Evolutionary conservation across 2,888 invertebrate genomes (phyloP), one percentile per base, ranked within the genome.

Genomic region (Amaurobius ferox): DNA sequence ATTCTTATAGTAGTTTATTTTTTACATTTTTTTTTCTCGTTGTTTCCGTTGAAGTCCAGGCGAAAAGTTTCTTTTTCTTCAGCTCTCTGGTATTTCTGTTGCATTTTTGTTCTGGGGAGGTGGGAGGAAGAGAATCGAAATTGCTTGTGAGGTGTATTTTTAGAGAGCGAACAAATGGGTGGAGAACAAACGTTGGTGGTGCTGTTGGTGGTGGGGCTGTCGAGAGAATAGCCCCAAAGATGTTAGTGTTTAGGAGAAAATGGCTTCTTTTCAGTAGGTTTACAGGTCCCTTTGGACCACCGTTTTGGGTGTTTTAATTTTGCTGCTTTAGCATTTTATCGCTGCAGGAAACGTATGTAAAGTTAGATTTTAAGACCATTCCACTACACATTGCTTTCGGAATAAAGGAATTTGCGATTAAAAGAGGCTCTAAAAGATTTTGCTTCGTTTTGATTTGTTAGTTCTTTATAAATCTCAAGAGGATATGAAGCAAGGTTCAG

Each of bases 171-270:
- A 76, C 86, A 86, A 86, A 86, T 86, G 79, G 78, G 70, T 29
- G 72, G 64, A 48, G 72, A 79, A 86, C 79, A 79, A 85, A 86
- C 66, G 79, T 70, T 61, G 67, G 72, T 70, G 64, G 64, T 85
- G 85, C 61, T 55, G 29, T 80, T 72, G 76, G 81, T 40, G 61
- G 67, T 64, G 13, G 48, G 16, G 68, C 74, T 76, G 70, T 83
- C 61, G 40, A 44, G 70, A 86, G 73, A 79, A 79, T 79, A 72
- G 44, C 79, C 73, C 62, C 73, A 44, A 68, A 79, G 76, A 78
- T 76, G 73, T 71, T 13, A 74, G 86, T 74, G 79, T 86, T 86
- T 86, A 86, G 86, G 79, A 86, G 86, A 73, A 86, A 86, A 86
- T 79, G 67, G 79, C 68, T 79, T 68, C 86, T 78, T 79, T 72